Evolutionary conservation across 2,797 vertebrate genomes (phyloP).

Genomic region (Myotis myotis): DNA sequence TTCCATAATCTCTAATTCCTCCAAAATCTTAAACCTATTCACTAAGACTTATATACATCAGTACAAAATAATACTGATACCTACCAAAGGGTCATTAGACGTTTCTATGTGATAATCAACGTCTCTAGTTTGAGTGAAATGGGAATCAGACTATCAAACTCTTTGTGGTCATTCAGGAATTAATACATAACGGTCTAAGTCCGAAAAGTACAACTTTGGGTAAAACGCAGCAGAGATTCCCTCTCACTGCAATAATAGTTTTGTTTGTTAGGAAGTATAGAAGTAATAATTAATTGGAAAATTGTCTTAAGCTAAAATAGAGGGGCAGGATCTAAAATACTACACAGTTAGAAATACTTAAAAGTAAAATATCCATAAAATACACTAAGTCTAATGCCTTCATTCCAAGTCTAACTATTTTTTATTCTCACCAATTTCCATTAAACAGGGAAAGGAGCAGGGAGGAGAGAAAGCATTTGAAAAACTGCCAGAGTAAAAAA

Average conservation of each 20-base stretch:
- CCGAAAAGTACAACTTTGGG: not conserved
- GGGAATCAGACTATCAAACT: not conserved
- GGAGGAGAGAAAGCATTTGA: conserved; percentile 49
- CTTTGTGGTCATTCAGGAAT: not conserved
- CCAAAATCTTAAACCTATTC: not conserved
- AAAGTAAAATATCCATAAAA: conserved; percentile 32
- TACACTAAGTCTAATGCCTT: not conserved
- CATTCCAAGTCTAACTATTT: conserved; percentile 43
- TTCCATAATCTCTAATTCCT: not conserved
- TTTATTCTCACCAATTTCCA: conserved; percentile 51
- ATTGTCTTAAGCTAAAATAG: conserved; percentile 5
- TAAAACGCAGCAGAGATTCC: not conserved
- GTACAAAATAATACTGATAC: not conserved
- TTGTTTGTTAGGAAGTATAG: not conserved
- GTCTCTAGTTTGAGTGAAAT: conserved; percentile 17
- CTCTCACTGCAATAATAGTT: not conserved
- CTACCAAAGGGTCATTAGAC: not conserved
- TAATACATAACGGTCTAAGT: not conserved
- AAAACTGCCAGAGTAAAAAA: conserved; percentile 66
- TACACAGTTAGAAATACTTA: not conserved
- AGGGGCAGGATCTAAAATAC: not conserved
- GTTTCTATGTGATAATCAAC: not conserved
- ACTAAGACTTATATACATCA: not conserved
- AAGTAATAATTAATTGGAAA: not conserved
- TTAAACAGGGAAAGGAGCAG: conserved; percentile 49